Conservation (phyloP, 1,140 invertebrate genomes). For the Sitophilus oryzae region DNA sequence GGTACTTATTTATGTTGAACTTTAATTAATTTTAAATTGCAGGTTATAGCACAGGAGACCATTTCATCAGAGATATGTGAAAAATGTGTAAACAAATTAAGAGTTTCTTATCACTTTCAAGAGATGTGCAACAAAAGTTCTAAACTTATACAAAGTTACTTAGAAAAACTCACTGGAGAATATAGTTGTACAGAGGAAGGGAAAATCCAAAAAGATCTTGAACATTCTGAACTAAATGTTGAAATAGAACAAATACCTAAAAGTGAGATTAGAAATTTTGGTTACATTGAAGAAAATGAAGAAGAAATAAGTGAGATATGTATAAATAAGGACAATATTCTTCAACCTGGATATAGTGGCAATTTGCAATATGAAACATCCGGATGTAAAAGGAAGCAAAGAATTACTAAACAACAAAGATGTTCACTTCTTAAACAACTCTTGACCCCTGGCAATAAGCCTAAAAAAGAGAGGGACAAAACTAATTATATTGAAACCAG, state of each 20-base stretch:
- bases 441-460: constrained; percentile 28
- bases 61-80: constrained; percentile 37
- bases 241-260: constrained; percentile 20
- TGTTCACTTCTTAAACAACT: constrained; percentile 38
- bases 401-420: constrained; percentile 38
- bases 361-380: neutral
- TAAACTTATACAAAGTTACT: constrained; percentile 36
- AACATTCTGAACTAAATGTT: constrained; percentile 35
- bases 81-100: constrained; percentile 37
- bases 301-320: neutral
- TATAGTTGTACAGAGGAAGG: constrained; percentile 12
- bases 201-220: constrained; percentile 27
- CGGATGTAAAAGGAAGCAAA: constrained; percentile 25
- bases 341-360: neutral
- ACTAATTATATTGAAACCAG: neutral
- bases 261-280: neutral
- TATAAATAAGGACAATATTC: constrained; percentile 4
- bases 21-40: constrained; percentile 1
- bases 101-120: constrained; percentile 40
- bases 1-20: neutral
- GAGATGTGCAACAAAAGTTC: constrained; percentile 41
- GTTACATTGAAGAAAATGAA: constrained; percentile 1
- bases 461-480: constrained; percentile 28
- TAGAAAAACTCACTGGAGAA: constrained; percentile 33
- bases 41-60: constrained; percentile 36